Base-by-base conservation (phyloP, 2,797 vertebrate species). In the Pangasius mekongensis region DNA sequence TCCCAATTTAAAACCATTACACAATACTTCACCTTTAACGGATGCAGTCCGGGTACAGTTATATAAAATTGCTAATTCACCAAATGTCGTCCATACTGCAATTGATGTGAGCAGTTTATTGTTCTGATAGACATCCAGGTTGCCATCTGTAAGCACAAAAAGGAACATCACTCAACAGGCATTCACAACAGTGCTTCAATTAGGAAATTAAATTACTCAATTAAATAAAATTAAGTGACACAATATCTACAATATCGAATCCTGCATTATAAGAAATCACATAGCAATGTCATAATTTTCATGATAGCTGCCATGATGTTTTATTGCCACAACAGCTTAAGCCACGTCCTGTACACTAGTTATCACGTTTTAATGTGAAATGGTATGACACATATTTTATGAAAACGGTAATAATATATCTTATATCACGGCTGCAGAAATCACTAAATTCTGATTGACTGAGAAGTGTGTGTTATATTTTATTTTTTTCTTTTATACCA, bases 1-100 rank as follows among this genome's bases (percentile, higher is more conserved):
- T 36, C 30, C 30, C 18, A 56, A 56, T 20, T 81, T 6, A 82
- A 43, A 82, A 62, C 36, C 1, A 49, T 33, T 22, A 30, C 62
- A 33, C 14, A 52, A 86, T 52, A 39, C 5, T 62, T 91, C 94
- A 98, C 98, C 98, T 98, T 97, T 96, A 81, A 99, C 97, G 0
- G 98, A 98, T 0, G 98, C 98, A 0, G 97, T 99, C 91, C 98
- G 94, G 0, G 97, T 98, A 91, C 98, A 99, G 94, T 99, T 99
- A 94, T 98, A 98, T 60, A 99, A 95, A 89, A 99, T 97, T 73
- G 98, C 98, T 47, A 99, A 90, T 91, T 99, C 98, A 74, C 98
- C 98, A 94, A 99, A 99, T 0, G 97, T 96, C 7, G 97, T 98
- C 97, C 98, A 98, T 83, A 95, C 95, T 0, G 95, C 91, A 71